These are phyloP conservation scores for Urocynchramus pylzowi DNA, from an alignment of 2,113 vertebrate species.

Conservation along the genomic window DNA sequence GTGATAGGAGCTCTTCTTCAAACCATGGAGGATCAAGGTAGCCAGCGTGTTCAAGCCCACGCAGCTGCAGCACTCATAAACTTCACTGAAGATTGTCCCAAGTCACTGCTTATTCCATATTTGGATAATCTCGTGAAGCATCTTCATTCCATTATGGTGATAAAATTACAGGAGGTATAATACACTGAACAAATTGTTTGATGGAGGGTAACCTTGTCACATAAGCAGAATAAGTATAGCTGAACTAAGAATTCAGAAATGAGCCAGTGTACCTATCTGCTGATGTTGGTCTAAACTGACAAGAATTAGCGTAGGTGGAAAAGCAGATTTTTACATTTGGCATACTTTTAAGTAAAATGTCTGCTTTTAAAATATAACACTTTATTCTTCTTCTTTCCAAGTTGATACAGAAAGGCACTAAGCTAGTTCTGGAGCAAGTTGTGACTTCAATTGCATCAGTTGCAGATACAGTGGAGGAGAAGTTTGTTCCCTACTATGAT, in stretches of 20 bases:
- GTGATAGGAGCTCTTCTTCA: conserved; percentile 92
- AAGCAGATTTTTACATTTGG: neutral
- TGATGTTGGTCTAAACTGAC: neutral
- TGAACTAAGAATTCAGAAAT: neutral
- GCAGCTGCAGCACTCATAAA: conserved; percentile 96
- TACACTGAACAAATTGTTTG: neutral
- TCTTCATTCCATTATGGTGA: conserved; percentile 94
- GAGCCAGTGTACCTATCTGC: neutral
- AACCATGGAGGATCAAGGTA: conserved; percentile 96
- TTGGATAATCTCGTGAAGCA: conserved; percentile 94
- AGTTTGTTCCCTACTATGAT: conserved; percentile 97
- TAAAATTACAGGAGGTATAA: conserved; percentile 93
- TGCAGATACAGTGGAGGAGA: conserved; percentile 97
- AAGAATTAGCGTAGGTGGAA: neutral
- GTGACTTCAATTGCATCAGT: conserved; percentile 98
- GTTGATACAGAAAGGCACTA: conserved; percentile 97
- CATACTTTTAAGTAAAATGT: neutral
- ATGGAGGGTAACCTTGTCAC: neutral
- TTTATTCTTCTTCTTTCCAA: conserved; percentile 52
- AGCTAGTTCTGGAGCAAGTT: conserved; percentile 97
- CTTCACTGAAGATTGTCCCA: conserved; percentile 98
- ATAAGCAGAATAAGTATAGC: neutral
- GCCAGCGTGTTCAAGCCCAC: conserved; percentile 95
- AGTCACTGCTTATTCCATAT: conserved; percentile 89
- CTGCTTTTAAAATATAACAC: neutral